A percentile compares a stretch with the other conserved stretches of the same genome.
Evolutionary conservation across 2,888 invertebrate genomes (phyloP).

Genomic region (Mechanitis messenoides): DNA sequence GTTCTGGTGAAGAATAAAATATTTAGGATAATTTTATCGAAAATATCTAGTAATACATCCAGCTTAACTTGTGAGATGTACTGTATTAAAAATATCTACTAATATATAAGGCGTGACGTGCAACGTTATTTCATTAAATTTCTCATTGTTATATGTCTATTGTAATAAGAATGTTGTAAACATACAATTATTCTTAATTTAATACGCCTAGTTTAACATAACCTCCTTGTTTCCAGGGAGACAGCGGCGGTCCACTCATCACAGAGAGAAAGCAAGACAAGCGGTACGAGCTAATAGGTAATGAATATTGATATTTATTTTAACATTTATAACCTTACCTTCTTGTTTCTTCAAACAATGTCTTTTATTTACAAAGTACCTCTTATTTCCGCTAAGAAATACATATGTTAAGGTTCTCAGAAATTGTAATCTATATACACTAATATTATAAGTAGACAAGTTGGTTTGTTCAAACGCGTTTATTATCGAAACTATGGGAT

Average conservation of each 20-base stretch:
- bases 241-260: slow-evolving; percentile 87
- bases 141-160: background rate
- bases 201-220: background rate
- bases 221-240: slow-evolving; percentile 75
- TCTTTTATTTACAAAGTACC: slow-evolving; percentile 22
- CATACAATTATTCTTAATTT: slow-evolving; percentile 9
- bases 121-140: background rate
- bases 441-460: too few species aligned
- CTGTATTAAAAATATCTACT: too few species aligned
- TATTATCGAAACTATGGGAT: too few species aligned
- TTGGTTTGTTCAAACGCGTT: too few species aligned
- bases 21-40: too few species aligned
- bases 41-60: too few species aligned
- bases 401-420: too few species aligned
- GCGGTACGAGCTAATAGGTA: slow-evolving; percentile 88
- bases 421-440: too few species aligned
- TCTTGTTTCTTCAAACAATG: slow-evolving; percentile 21
- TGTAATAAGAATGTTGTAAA: slow-evolving; percentile 6
- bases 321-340: slow-evolving; percentile 24
- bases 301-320: slow-evolving; percentile 35
- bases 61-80: too few species aligned
- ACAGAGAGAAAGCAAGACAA: slow-evolving; percentile 81
- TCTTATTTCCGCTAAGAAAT: too few species aligned
- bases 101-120: too few species aligned
- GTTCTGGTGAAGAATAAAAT: too few species aligned